phyloP scores from a whole-genome alignment of 2,797 vertebrate genomes.

The Pseudochromis fuscus region DNA sequence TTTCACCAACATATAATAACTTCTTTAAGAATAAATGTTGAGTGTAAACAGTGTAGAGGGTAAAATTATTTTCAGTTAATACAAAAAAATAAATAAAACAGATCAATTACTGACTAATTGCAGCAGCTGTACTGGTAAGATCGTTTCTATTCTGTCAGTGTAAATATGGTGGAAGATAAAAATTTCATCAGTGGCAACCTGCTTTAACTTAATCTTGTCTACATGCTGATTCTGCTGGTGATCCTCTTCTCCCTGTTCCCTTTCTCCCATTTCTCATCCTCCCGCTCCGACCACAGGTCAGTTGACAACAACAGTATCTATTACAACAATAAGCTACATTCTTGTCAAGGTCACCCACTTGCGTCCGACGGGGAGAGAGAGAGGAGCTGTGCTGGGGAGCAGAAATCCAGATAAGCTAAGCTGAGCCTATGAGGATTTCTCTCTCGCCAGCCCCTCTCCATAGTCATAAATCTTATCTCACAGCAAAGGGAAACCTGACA shows the following conservation, averaged over 20 bases:
- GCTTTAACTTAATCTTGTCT: slow-evolving; percentile 31
- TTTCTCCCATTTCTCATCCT: slow-evolving; percentile 62
- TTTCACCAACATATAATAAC: slow-evolving; percentile 1
- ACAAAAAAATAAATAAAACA: no score
- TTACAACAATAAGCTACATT: slow-evolving; percentile 85
- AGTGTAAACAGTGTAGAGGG: no score
- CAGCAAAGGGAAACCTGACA: slow-evolving; percentile 76
- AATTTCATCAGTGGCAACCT: slow-evolving; percentile 12
- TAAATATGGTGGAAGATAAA: slow-evolving; percentile 14
- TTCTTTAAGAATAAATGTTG: no score
- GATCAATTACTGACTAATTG: neutral
- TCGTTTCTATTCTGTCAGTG: neutral
- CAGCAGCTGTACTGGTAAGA: slow-evolving; percentile 1
- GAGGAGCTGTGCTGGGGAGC: slow-evolving; percentile 64
- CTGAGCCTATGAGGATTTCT: slow-evolving; percentile 76
- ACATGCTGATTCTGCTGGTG: slow-evolving; percentile 37
- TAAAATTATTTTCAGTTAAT: no score
- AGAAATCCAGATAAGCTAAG: slow-evolving; percentile 82
- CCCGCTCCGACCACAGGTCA: slow-evolving; percentile 75
- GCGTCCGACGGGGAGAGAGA: slow-evolving; percentile 55
- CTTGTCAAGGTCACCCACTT: slow-evolving; percentile 84
- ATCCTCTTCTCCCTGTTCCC: slow-evolving; percentile 30
- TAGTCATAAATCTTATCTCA: slow-evolving; percentile 81
- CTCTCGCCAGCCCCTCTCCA: slow-evolving; percentile 65
- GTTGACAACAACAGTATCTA: slow-evolving; percentile 80